Percentiles rank a stretch among this genome's conserved stretches.
Evolutionary conservation across 2,888 invertebrate species (phyloP).

Genomic region (Drosophila gaucha): DNA sequence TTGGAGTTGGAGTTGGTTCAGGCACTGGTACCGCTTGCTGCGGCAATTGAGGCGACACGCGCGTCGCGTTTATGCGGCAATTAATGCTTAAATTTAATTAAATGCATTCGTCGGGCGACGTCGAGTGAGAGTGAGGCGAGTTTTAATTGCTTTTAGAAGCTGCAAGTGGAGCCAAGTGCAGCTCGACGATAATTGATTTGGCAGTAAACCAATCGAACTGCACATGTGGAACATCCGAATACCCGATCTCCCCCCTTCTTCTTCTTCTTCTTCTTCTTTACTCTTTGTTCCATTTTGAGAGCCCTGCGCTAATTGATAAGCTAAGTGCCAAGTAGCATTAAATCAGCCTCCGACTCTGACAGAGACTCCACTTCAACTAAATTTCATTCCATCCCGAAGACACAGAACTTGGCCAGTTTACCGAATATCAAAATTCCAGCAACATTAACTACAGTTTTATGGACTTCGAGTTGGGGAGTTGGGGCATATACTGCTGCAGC

Average conservation of each 20-base stretch:
- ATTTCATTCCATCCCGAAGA: conserved; percentile 1
- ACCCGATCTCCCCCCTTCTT: not conserved
- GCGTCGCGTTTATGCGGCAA: conserved; percentile 66
- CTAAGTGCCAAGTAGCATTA: conserved; percentile 78
- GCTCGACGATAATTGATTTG: conserved; percentile 56
- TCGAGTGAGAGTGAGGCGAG: conserved; percentile 16
- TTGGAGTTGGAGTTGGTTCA: too few relatives aligned
- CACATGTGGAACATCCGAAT: not conserved
- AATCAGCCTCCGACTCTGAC: conserved; percentile 28
- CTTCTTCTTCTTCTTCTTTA: too few relatives aligned
- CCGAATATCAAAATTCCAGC: conserved; percentile 40
- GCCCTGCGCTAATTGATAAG: conserved; percentile 70
- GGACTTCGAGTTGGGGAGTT: conserved; percentile 43
- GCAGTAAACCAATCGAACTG: conserved; percentile 13
- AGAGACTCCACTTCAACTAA: not conserved
- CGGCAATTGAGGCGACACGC: conserved; percentile 76
- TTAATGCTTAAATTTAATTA: conserved; percentile 79
- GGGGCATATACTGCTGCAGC: conserved; percentile 5
- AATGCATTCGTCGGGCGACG: conserved; percentile 54
- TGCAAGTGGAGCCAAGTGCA: conserved; percentile 33
- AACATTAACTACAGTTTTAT: conserved; percentile 71
- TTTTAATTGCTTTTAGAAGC: conserved; percentile 45
- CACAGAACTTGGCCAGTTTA: conserved; percentile 3
- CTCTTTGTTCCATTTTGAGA: not conserved
- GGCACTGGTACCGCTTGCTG: conserved; percentile 14